Evolutionary conservation across 2,888 invertebrate species (phyloP).

Genomic region (Drosophila subsilvestris): DNA sequence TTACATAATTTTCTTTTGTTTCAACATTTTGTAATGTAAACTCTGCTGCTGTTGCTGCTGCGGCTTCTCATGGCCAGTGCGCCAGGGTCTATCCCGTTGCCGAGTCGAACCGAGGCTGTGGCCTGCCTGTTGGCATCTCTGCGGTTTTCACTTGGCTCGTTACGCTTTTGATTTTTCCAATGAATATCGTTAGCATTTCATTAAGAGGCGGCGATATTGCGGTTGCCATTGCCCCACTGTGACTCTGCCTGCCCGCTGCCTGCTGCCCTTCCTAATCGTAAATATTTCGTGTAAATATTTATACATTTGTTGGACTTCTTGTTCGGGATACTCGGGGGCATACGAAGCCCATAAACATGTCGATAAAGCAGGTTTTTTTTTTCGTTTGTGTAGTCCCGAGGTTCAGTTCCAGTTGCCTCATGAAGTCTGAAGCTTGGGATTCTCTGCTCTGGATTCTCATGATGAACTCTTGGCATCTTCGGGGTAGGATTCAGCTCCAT

Average conservation of each 20-base stretch:
- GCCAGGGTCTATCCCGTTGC: background rate
- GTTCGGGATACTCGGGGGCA: conserved; percentile 27
- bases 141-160: conserved; percentile 42
- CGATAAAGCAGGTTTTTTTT: conserved; percentile 57
- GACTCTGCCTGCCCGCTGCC: background rate
- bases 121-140: conserved; percentile 20
- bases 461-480: conserved; percentile 50
- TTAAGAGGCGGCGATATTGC: conserved; percentile 56
- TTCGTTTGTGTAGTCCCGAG: background rate
- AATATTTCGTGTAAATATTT: conserved; percentile 61
- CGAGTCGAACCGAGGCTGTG: background rate
- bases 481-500: conserved; percentile 23
- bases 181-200: conserved; percentile 78
- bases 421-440: conserved; percentile 4
- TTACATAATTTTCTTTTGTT: conserved; percentile 74
- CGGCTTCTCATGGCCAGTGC: background rate
- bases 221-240: conserved; percentile 16
- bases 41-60: conserved; percentile 20
- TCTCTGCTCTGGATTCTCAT: conserved; percentile 41
- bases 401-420: conserved; percentile 11
- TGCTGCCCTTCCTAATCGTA: conserved; percentile 4
- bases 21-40: conserved; percentile 49
- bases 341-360: conserved; percentile 62
- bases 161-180: conserved; percentile 69
- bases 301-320: conserved; percentile 44